Evolutionary conservation across 2,888 invertebrate genomes (phyloP).

Genomic region (Teleogryllus oceanicus): DNA sequence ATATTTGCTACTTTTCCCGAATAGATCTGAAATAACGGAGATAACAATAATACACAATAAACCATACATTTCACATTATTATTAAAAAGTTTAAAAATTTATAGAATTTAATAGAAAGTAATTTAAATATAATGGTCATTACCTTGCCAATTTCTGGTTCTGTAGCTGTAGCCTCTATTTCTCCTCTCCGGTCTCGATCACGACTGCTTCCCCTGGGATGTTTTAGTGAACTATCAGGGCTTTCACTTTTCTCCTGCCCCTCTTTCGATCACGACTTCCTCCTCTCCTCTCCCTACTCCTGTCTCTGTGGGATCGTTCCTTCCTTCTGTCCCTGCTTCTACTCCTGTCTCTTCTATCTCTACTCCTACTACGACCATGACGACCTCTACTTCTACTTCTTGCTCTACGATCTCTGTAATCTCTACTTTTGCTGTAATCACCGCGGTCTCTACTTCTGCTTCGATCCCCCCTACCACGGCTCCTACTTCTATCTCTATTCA

Average conservation of each 20-base stretch:
- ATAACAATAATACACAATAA: not conserved
- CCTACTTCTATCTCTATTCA: conserved; percentile 36
- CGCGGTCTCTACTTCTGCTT: conserved; percentile 42
- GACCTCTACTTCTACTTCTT: conserved; percentile 43
- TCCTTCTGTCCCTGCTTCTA: conserved; percentile 41
- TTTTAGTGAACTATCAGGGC: not conserved
- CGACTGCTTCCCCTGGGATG: not conserved
- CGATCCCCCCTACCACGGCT: conserved; percentile 35
- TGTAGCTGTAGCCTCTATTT: conserved; percentile 43
- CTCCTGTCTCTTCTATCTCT: conserved; percentile 41
- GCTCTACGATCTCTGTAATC: conserved; percentile 40
- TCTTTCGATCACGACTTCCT: conserved; percentile 35
- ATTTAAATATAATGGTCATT: not conserved
- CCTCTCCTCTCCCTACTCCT: conserved; percentile 39
- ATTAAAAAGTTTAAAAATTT: not conserved
- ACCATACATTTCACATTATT: not conserved
- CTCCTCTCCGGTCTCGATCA: conserved; percentile 33
- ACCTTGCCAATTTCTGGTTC: conserved; percentile 53
- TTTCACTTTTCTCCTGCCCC: conserved; percentile 35
- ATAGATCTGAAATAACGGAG: conserved; percentile 65
- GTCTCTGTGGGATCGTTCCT: conserved; percentile 38
- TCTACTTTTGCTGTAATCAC: conserved; percentile 39
- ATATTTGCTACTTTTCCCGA: conserved; percentile 91
- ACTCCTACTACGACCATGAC: conserved; percentile 40
- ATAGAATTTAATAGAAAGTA: too few relatives aligned